These are phyloP conservation scores for Glaucopsyche alexis DNA, from an alignment of 2,888 invertebrate species.

Conservation along the genomic window DNA sequence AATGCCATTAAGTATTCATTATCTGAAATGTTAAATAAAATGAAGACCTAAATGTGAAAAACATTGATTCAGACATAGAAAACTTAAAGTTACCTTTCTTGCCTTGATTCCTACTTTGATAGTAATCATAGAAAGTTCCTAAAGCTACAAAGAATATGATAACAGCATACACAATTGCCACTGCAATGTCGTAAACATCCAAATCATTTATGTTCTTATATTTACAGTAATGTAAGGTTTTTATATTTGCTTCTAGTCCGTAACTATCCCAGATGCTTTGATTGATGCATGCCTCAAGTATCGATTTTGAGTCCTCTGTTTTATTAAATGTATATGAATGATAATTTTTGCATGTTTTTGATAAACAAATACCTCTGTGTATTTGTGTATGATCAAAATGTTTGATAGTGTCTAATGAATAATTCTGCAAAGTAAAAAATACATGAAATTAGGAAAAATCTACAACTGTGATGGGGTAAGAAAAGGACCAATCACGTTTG, in stretches of 20 bases:
- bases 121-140: constrained; percentile 57
- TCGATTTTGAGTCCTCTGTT: constrained; percentile 45
- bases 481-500: too few relatives aligned
- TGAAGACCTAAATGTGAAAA: not conserved
- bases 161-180: constrained; percentile 54
- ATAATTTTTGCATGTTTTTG: constrained; percentile 50
- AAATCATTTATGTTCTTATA: constrained; percentile 46
- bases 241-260: constrained; percentile 52
- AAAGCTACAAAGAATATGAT: constrained; percentile 54
- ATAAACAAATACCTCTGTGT: constrained; percentile 65
- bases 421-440: constrained; percentile 52
- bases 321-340: constrained; percentile 40
- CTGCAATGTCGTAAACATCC: constrained; percentile 53
- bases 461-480: not conserved
- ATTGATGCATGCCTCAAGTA: constrained; percentile 64
- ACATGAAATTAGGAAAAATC: not conserved
- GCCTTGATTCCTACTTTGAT: constrained; percentile 42
- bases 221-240: constrained; percentile 57
- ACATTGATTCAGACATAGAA: constrained; percentile 2
- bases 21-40: constrained; percentile 48
- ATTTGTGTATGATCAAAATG: constrained; percentile 68
- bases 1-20: constrained; percentile 63
- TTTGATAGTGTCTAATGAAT: constrained; percentile 58
- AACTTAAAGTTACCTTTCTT: constrained; percentile 49
- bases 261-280: constrained; percentile 55